Evolutionary conservation across 1,140 invertebrate genomes (phyloP).

Genomic region (Ceratosolen solmsi): DNA sequence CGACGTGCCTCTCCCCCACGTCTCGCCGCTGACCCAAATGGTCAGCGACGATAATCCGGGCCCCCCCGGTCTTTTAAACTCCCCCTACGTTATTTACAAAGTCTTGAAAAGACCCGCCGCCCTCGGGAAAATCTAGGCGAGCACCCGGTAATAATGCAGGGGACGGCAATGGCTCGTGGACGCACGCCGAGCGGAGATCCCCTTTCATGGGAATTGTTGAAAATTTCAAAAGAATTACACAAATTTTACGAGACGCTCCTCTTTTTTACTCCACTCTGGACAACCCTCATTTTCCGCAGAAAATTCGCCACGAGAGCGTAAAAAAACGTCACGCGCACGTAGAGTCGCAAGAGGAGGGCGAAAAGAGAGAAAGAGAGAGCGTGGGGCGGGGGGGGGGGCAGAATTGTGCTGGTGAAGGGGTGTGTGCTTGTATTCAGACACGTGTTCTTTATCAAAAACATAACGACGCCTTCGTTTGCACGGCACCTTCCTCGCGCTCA

Average conservation of each 20-base stretch:
- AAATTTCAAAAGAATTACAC: neutral
- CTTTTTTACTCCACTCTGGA: neutral
- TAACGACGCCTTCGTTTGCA: slow-evolving; percentile 34
- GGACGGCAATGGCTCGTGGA: neutral
- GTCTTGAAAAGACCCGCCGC: no score
- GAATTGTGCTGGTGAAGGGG: neutral
- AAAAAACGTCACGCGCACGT: neutral
- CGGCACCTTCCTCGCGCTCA: slow-evolving; percentile 13
- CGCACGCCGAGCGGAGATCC: neutral
- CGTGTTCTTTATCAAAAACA: slow-evolving; percentile 8
- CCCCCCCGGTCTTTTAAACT: no score
- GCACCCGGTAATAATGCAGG: neutral
- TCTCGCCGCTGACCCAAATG: slow-evolving; percentile 10
- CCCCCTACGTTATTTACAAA: no score
- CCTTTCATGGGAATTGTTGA: neutral
- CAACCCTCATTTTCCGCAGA: neutral
- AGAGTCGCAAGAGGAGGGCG: neutral
- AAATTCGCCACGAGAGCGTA: neutral
- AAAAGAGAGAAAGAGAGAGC: neutral
- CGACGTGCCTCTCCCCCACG: neutral
- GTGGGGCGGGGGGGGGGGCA: no score
- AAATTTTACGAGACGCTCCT: neutral
- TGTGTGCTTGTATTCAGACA: neutral
- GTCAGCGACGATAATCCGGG: neutral
- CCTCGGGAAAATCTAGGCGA: no score